Base-by-base conservation (phyloP, 2,113 vertebrate species). In the Antechinus flavipes region DNA sequence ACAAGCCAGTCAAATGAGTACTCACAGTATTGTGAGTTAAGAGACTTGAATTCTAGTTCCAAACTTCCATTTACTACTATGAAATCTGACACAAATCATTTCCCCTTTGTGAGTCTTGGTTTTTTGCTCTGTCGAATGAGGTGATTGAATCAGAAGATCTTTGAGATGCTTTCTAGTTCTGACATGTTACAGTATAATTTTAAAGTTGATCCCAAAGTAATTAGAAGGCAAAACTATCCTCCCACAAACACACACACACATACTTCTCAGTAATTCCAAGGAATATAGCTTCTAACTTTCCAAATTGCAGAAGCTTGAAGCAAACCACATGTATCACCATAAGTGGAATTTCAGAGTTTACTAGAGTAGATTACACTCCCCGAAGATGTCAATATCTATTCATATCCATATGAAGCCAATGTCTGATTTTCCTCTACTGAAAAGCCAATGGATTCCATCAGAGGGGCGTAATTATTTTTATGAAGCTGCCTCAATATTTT, bases 401-500 rank as follows among this genome's bases (percentile, higher is more conserved):
- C 49, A 50, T 8, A 61, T 30, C 16, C 19, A 30, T 23, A 8
- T 54, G 26, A 2, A 7, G 68, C 26, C 55, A n/a, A 7, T 84
- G 23, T 84, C n/a, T 84, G 16, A 84, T 42, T 84, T 25, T 95
- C 90, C 76, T 54, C 19, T 96, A 58, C 54, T 91, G 30, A 95
- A 94, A 92, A 90, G 47, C 6, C 50, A 54, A 91, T 23, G 56
- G 26, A 84, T 91, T 61, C 10, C 84, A 84, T 84, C 68, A 84
- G 58, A 91, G 26, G 93, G 27, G 9, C 26, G n/a, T 91, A 12
- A 49, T 90, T 94, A 27, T 90, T 24, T 97, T 68, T 58, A 89
- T 10, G 24, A 95, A 93, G 91, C 91, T 94, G 22, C 12, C 25
- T 95, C 22, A 92, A 2, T 93, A 35, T 95, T 94, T 96, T 96